Evolutionary conservation across 2,888 invertebrate genomes (phyloP), one percentile per base, ranked within the genome.

Genomic region (Eulithis prunata): DNA sequence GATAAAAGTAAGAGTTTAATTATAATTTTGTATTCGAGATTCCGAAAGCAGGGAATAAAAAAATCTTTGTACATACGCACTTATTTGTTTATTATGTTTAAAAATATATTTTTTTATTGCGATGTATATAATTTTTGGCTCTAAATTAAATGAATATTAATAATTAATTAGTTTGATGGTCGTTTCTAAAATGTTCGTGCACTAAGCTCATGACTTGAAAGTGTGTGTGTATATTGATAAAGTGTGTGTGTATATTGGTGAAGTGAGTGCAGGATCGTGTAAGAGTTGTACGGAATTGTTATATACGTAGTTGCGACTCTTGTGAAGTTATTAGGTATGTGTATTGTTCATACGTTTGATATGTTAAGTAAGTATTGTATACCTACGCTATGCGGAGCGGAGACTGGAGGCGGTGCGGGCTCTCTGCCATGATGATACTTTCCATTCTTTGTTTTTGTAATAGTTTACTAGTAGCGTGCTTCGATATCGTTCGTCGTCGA

Each of bases 201-300:
- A 91, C 78, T 86, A 85, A 91, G 92, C 90, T 89, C 86, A 89
- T 88, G 85, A 85, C 85, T 88, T 86, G 87, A 82, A 88, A 86
- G 84, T 80, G 80, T 83, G 80, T 88, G 80, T 83, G 80, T 88
- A 88, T 86, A 86, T 86, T 86, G 81, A 77, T 86, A 85, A 47
- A 41, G 57, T 43, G 21, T 21, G 21, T 21, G 21, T 68, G 84
- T 88, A 88, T 86, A 86, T 86, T 86, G 81, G 76, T 86, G 85
- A 47, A 41, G 57, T 43, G 21, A 83, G 85, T 85, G 85, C 85
- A 86, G 79, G 81, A 80, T 84, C 57, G 57, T 65, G 83, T 73
- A 77, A 83, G 82, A 84, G 84, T 88, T 88, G 86, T 85, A 86
- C 76, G 86, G 82, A 88, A 85, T 84, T 86, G 86, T 88, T 87